Base-by-base conservation (phyloP, 2,113 vertebrate genomes). In the Scortum barcoo region DNA sequence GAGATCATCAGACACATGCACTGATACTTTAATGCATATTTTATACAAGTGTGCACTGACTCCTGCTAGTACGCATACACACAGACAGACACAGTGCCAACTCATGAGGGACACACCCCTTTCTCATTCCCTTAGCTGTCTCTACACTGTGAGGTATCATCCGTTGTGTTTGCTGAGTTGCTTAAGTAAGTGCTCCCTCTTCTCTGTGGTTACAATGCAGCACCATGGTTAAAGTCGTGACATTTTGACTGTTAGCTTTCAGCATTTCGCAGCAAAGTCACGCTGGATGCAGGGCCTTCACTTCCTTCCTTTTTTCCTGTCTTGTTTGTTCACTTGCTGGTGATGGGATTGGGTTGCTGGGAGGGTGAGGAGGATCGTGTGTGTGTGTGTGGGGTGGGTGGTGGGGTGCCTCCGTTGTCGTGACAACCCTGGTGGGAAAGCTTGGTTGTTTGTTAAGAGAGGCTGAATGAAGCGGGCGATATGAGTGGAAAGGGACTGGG, bases 361-460 rank as follows among this genome's bases (percentile, higher is more conserved):
- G 67, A 38, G 44, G 48, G 28, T 70, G 80, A 67, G 22, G 61
- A 83, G 77, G 81, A 56, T 76, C 36, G n/a, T n/a, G n/a, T n/a
- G n/a, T n/a, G n/a, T n/a, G n/a, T n/a, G n/a, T n/a, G n/a, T n/a
- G n/a, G n/a, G n/a, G n/a, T n/a, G n/a, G n/a, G n/a, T n/a, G n/a
- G n/a, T n/a, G 24, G 79, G 74, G 67, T 38, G 38, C 22, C 22
- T 76, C 33, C 5, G 93, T 93, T 89, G 91, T 91, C 92, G 44
- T 86, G 91, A 58, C 81, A 74, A 93, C 89, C 48, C 81, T 75
- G 76, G 77, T 92, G 93, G 90, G 91, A 91, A 93, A 92, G 68
- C 68, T 80, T 20, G 42, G 80, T 81, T 93, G 84, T 88, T 92
- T 93, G 89, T 89, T 79, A 58, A 85, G 76, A 53, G 67, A 62